Base-by-base conservation (phyloP, 2,797 vertebrate genomes). In the Sebastes wilsoni region DNA sequence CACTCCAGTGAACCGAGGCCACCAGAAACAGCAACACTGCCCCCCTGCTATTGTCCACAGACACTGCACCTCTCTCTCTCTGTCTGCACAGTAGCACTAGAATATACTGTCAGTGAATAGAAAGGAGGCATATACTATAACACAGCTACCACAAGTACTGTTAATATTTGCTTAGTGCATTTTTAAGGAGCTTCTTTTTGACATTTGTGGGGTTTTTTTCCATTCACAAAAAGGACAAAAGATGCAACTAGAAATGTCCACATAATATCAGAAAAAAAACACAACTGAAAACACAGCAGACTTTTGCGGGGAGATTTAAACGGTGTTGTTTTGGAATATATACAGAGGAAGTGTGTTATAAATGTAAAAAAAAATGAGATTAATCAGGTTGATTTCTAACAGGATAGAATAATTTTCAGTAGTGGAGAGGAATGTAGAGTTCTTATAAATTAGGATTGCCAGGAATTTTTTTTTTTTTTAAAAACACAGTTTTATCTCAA, bases 11-110 rank as follows among this genome's bases (percentile, higher is more conserved):
- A 87, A 77, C 65, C 42, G 23, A 66, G 78, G 82, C 71, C 82
- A 77, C 42, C 79, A 82, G 86, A 84, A 90, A 92, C 89, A 84
- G 87, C 94, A 94, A 95, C 85, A 94, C 91, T 95, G 93, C 94
- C 93, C 94, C 87, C 92, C 90, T 93, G 75, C 87, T 89, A 87
- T 80, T 89, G 81, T 87, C 80, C 66, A 7, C 27, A 62, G 83
- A 76, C 58, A 95, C 88, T 94, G 84, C 94, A 94, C 38, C 38
- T 30, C 14, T 20, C 20, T 18, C 52, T 56, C 60, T 28, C 46
- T 23, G 54, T 14, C 58, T 55, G 16, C 61, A 67, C 55, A 10
- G 12, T 20, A 2, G 20, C 65, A 22, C 54, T n/a, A 20, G 2
- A 27, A 52, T n/a, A n/a, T 8, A 13, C 59, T 27, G 62, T 3